phyloP scores from a whole-genome alignment of 2,888 invertebrate genomes.

The Diploptera punctata region DNA sequence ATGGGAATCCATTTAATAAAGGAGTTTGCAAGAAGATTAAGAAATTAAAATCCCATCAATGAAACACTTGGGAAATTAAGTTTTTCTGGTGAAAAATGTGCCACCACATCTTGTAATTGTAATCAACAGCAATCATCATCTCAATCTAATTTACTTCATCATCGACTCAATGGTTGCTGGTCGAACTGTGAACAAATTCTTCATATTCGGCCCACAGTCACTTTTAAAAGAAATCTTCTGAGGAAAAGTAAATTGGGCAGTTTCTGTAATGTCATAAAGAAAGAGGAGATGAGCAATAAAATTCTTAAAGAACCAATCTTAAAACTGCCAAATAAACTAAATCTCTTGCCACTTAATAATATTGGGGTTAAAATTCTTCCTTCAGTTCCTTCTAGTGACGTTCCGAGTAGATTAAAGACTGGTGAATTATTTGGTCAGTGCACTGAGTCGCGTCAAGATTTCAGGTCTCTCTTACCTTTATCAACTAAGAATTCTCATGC shows the following conservation, averaged over 20 bases:
- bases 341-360: not conserved
- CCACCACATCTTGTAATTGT: conserved; percentile 46
- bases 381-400: too few relatives aligned
- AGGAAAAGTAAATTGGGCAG: conserved; percentile 40
- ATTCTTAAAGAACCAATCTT: conserved; percentile 36
- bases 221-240: conserved; percentile 36
- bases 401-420: not conserved
- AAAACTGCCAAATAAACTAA: conserved; percentile 26
- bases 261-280: conserved; percentile 20
- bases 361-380: conserved; percentile 8
- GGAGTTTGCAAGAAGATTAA: conserved; percentile 18
- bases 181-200: not conserved
- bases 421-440: conserved; percentile 13
- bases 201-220: conserved; percentile 31
- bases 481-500: not conserved
- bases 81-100: conserved; percentile 46
- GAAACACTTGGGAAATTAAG: conserved; percentile 32
- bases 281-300: conserved; percentile 13
- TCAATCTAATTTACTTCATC: not conserved
- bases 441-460: conserved; percentile 29
- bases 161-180: conserved; percentile 17
- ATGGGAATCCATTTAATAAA: conserved; percentile 34
- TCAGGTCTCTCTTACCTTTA: conserved; percentile 32
- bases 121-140: conserved; percentile 31
- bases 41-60: conserved; percentile 9